phyloP scores from a whole-genome alignment of 2,113 vertebrate genomes.

The Actenoides hombroni region DNA sequence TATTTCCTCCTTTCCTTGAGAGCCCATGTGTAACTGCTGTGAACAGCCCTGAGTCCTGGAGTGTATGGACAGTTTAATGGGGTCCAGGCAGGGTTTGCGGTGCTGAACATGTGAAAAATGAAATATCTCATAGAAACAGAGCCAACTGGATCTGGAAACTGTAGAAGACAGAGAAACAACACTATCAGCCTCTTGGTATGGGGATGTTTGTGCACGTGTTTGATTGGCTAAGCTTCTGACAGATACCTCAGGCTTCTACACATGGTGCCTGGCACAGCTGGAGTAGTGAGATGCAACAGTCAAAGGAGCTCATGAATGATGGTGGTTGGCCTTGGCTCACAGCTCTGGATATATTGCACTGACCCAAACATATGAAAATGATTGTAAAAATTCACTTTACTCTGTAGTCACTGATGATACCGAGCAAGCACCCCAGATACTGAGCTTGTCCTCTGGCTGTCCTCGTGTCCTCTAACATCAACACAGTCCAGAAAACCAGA shows the following conservation, averaged over 20 bases:
- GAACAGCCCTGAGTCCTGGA: accelerated
- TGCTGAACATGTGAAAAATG: neutral
- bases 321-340: neutral
- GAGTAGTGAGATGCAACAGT: neutral
- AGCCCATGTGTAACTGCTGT: neutral
- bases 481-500: neutral
- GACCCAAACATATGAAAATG: neutral
- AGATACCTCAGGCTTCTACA: neutral
- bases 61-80: neutral
- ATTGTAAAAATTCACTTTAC: neutral
- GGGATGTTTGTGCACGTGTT: neutral
- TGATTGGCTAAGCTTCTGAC: neutral
- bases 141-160: neutral
- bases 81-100: neutral
- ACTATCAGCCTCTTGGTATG: neutral
- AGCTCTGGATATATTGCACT: neutral
- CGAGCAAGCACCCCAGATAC: accelerated
- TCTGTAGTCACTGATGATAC: neutral
- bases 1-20: neutral
- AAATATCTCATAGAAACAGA: neutral
- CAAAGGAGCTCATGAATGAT: neutral
- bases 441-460: neutral
- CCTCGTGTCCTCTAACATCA: neutral
- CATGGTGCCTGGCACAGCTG: neutral
- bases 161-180: neutral